A percentile compares a stretch with the other conserved stretches of the same genome.
phyloP scores from a whole-genome alignment of 2,888 invertebrate genomes.

The Plebejus anna region DNA sequence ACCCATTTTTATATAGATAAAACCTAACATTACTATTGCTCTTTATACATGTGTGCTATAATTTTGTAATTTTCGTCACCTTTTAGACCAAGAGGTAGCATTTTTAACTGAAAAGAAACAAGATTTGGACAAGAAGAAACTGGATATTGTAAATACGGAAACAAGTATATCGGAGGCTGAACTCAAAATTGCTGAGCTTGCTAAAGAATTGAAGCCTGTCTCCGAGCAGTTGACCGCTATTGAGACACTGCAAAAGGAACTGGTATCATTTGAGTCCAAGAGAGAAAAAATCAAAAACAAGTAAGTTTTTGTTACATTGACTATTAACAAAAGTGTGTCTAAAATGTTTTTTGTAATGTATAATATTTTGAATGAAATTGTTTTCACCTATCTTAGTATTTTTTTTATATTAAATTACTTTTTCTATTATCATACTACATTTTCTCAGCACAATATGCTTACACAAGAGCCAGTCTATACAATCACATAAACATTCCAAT shows the following conservation, averaged over 20 bases:
- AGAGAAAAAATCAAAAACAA: slow-evolving; percentile 79
- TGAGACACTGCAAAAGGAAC: slow-evolving; percentile 71
- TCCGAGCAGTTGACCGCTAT: slow-evolving; percentile 76
- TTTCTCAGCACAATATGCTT: too few species aligned
- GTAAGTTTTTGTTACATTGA: slow-evolving; percentile 49
- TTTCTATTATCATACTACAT: too few species aligned
- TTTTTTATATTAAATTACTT: too few species aligned
- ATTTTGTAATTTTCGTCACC: neutral
- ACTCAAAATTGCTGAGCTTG: slow-evolving; percentile 77
- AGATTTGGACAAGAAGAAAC: slow-evolving; percentile 81
- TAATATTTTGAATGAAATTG: too few species aligned
- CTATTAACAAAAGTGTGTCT: too few species aligned
- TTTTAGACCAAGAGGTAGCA: slow-evolving; percentile 72
- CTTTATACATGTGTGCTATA: neutral
- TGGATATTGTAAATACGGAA: slow-evolving; percentile 78
- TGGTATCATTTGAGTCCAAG: slow-evolving; percentile 74
- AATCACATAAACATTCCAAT: too few species aligned
- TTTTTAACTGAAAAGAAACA: slow-evolving; percentile 78
- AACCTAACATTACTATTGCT: neutral
- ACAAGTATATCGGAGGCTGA: slow-evolving; percentile 82
- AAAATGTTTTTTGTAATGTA: too few species aligned
- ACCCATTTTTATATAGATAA: neutral
- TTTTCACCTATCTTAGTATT: too few species aligned
- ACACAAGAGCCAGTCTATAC: too few species aligned
- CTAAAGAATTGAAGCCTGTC: slow-evolving; percentile 78